Conservation (phyloP, 23 tunicate species). For the Ascidia mentula region DNA sequence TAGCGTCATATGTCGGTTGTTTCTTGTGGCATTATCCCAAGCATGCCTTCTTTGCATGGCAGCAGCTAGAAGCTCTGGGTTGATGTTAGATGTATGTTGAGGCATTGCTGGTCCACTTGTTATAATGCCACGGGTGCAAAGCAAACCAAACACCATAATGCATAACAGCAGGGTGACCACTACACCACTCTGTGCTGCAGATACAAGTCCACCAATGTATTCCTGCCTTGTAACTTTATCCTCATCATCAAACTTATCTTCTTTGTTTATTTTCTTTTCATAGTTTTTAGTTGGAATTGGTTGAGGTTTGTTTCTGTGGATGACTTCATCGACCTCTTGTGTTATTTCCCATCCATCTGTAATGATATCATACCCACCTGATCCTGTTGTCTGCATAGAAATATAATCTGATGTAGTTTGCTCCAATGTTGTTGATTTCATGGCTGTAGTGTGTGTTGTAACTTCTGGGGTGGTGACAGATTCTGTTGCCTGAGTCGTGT, state of each 20-base stretch:
- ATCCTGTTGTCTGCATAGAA: too few species aligned
- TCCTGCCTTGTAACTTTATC: constrained; percentile 35
- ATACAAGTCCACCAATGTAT: constrained; percentile 19
- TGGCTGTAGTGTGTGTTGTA: too few species aligned
- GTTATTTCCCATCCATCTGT: too few species aligned
- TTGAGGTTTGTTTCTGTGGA: too few species aligned
- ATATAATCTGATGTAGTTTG: too few species aligned
- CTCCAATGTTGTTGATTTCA: too few species aligned
- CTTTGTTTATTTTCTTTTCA: not conserved
- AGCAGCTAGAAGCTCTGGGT: constrained; percentile 5
- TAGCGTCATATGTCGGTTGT: not conserved
- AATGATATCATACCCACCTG: too few species aligned
- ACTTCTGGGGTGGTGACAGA: too few species aligned
- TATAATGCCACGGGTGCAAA: constrained; percentile 45
- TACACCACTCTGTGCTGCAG: constrained; percentile 55
- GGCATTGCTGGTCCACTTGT: constrained; percentile 9
- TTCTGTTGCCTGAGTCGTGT: too few species aligned
- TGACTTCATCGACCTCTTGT: too few species aligned
- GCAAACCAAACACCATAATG: constrained; percentile 10
- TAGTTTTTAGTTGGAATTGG: too few species aligned
- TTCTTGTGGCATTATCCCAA: not conserved
- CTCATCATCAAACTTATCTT: not conserved
- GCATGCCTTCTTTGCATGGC: constrained; percentile 15
- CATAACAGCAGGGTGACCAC: constrained; percentile 33
- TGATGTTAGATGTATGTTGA: constrained; percentile 7